Evolutionary conservation across 2,888 invertebrate species (phyloP).

Genomic region (Pantelozetes paolii): DNA sequence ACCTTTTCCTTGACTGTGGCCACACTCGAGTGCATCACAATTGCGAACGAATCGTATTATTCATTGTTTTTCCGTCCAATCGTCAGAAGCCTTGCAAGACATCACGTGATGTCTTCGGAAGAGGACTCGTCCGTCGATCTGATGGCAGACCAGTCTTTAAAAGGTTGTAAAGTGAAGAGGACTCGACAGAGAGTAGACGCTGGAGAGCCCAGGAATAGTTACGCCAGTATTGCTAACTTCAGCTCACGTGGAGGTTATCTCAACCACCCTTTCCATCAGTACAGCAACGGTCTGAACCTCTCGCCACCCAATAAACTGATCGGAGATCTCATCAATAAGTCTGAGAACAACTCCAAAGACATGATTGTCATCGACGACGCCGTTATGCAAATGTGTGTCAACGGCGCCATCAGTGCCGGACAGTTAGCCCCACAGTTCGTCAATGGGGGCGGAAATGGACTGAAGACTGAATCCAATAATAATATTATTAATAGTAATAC

Average conservation of each 20-base stretch:
- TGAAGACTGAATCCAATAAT: slow-evolving; percentile 30
- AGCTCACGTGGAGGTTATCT: slow-evolving; percentile 45
- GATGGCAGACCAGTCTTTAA: slow-evolving; percentile 38
- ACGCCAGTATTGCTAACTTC: slow-evolving; percentile 65
- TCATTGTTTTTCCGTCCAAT: slow-evolving; percentile 42
- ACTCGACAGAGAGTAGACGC: slow-evolving; percentile 94
- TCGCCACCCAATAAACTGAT: slow-evolving; percentile 69
- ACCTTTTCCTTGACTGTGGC: slow-evolving; percentile 9
- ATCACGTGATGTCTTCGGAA: slow-evolving; percentile 46
- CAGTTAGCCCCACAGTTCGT: slow-evolving; percentile 6
- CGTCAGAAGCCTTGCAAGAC: slow-evolving; percentile 24
- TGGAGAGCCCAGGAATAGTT: slow-evolving; percentile 84
- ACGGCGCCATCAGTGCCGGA: slow-evolving; percentile 31
- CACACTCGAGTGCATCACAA: slow-evolving; percentile 33
- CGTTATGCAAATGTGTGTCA: slow-evolving; percentile 36
- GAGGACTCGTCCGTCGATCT: slow-evolving; percentile 43
- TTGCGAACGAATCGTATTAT: slow-evolving; percentile 32
- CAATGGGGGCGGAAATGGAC: slow-evolving; percentile 27
- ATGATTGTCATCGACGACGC: slow-evolving; percentile 33
- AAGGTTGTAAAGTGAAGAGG: slow-evolving; percentile 64
- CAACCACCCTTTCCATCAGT: slow-evolving; percentile 39
- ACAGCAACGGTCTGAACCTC: slow-evolving; percentile 44
- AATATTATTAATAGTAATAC: slow-evolving; percentile 16
- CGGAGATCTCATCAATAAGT: slow-evolving; percentile 62
- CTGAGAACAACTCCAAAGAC: slow-evolving; percentile 14